Evolutionary conservation across 2,113 vertebrate species (phyloP).

Genomic region (Ia io): DNA sequence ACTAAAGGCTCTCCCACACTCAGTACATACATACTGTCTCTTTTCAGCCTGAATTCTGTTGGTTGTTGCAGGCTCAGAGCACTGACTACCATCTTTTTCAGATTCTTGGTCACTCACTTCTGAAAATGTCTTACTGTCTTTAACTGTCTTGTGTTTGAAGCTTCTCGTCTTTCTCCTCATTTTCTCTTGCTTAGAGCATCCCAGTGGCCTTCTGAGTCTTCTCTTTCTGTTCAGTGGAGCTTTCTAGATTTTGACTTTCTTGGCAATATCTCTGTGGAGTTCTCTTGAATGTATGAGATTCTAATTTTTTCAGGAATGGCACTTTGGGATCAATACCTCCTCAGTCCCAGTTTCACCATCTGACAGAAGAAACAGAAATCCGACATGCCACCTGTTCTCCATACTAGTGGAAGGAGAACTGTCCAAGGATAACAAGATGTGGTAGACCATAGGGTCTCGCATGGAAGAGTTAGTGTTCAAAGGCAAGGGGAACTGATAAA

Average conservation of each 20-base stretch:
- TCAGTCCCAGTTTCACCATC: conserved; percentile 30
- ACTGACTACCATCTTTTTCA: neutral
- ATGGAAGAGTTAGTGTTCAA: neutral
- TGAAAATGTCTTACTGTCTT: neutral
- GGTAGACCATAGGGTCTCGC: neutral
- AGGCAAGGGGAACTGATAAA: neutral
- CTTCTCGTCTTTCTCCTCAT: conserved; percentile 56
- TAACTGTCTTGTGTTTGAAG: conserved; percentile 30
- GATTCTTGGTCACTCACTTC: conserved; percentile 9
- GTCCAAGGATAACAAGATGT: neutral
- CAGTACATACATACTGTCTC: conserved; percentile 60
- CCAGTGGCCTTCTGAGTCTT: neutral
- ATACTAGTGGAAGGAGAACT: neutral
- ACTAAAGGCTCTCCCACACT: conserved; percentile 73
- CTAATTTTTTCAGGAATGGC: conserved; percentile 10
- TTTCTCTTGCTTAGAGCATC: conserved; percentile 27
- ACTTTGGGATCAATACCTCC: conserved; percentile 20
- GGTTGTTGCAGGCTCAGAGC: neutral
- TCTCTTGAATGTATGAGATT: neutral
- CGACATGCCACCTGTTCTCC: neutral
- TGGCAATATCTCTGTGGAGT: neutral
- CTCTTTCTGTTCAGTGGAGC: neutral
- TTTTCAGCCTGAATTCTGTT: neutral
- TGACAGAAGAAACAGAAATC: conserved; percentile 56
- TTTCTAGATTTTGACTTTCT: conserved; percentile 31